Evolutionary conservation across 2,797 vertebrate genomes (phyloP).

Genomic region (Ataeniobius toweri): DNA sequence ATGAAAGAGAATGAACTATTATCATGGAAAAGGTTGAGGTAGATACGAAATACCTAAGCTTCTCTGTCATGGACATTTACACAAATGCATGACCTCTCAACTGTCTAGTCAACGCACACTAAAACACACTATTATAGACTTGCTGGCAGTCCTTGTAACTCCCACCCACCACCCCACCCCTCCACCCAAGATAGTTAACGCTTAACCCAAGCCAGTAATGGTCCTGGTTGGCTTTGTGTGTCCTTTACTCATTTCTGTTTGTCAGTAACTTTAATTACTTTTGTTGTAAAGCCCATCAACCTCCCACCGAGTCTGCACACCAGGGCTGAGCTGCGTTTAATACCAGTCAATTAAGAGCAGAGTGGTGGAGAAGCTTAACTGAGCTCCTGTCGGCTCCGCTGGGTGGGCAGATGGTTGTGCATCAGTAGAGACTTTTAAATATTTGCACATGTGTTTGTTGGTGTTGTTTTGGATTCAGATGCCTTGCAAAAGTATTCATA

Average conservation of each 20-base stretch:
- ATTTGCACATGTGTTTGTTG: not conserved
- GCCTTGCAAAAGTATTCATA: not conserved
- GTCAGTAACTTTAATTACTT: conserved; percentile 67
- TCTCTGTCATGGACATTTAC: not conserved
- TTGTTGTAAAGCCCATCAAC: conserved; percentile 61
- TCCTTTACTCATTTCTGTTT: conserved; percentile 34
- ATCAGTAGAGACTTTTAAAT: not conserved
- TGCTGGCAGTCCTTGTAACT: conserved; percentile 15
- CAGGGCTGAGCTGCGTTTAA: conserved; percentile 16
- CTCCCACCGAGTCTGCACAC: conserved; percentile 30
- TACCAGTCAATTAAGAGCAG: conserved; percentile 15
- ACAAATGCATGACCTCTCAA: not conserved
- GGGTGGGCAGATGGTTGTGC: not conserved
- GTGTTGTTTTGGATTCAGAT: not conserved
- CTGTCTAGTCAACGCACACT: not conserved
- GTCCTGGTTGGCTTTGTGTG: conserved; percentile 30
- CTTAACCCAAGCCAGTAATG: conserved; percentile 65
- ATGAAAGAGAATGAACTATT: not conserved
- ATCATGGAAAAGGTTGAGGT: not conserved
- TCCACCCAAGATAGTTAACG: conserved; percentile 25
- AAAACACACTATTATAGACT: not conserved
- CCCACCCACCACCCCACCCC: conserved; percentile 8
- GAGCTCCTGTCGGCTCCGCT: not conserved
- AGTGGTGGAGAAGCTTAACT: conserved; percentile 5
- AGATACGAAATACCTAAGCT: not conserved